Percentiles rank a stretch among this genome's conserved stretches.
Evolutionary conservation across 2,797 vertebrate species (phyloP).

Genomic region (Euthynnus affinis): DNA sequence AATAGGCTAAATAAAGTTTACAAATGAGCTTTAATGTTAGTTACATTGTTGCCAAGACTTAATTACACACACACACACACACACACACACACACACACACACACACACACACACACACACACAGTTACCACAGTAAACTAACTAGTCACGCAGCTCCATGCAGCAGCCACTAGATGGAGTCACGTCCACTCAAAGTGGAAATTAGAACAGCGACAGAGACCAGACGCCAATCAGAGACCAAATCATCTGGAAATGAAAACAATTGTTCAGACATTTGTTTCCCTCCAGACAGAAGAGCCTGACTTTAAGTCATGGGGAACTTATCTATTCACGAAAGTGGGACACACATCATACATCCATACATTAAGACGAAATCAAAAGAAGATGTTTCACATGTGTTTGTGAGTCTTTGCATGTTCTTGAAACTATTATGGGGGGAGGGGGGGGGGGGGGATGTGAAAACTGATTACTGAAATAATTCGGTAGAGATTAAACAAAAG

Average conservation of each 20-base stretch:
- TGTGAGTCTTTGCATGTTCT: too few species aligned
- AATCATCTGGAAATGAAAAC: background rate
- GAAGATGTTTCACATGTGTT: too few species aligned
- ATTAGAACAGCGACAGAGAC: background rate
- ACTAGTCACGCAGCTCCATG: background rate
- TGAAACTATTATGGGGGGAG: too few species aligned
- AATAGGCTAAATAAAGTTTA: too few species aligned
- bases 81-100: too few species aligned
- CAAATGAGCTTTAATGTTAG: too few species aligned
- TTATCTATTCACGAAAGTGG: background rate
- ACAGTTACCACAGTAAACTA: too few species aligned
- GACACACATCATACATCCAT: background rate
- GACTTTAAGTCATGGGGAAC: background rate
- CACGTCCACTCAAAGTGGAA: background rate
- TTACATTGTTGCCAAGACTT: too few species aligned
- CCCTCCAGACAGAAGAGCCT: background rate
- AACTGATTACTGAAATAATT: too few species aligned
- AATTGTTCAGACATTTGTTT: constrained; percentile 5
- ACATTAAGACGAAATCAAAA: background rate
- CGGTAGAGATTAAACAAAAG: background rate
- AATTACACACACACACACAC: too few species aligned
- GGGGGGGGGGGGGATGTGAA: too few species aligned
- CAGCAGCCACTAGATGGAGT: constrained; percentile 73
- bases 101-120: too few species aligned
- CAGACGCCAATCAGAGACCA: background rate